Evolutionary conservation across 2,888 invertebrate genomes (phyloP), one percentile per base, ranked within the genome.

Genomic region (Lepidochrysops patricia): DNA sequence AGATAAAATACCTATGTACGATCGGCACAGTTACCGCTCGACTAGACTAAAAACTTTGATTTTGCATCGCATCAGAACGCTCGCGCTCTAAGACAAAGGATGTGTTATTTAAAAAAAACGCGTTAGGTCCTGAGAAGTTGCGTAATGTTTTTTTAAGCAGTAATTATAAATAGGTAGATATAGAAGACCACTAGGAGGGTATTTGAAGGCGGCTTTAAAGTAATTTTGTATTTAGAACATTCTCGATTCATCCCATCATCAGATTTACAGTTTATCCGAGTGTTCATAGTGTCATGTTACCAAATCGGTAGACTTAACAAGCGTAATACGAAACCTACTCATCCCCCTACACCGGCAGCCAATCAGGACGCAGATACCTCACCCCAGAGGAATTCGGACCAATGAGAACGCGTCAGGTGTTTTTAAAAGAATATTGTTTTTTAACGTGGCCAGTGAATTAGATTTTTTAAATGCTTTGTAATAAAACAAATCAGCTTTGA

Each of bases 291-390:
- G 52, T 63, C 60, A 48, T 43, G 58, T 49, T 57, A 57, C 57
- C 54, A 63, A 54, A 61, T 63, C 63, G 63, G 56, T 60, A 34
- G 57, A 43, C 57, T 60, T 61, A 63, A 63, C 59, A 60, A 63
- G 63, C 57, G 61, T 49, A 61, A 61, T 56, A 12, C 29, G 61
- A 63, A 37, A 61, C 59, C 52, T n/a, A 5, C 26, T 49, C 58
- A 61, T 60, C 61, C 63, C 65, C 66, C 63, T 63, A 59, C 29
- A 34, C 23, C 60, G 61, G 54, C 48, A 50, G 61, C 67, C 67
- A 66, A 61, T 60, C 60, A 50, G 29, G 63, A 62, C 37, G 27
- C 23, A 34, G 58, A 35, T 43, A 57, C 62, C 37, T 52, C 52
- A 52, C 52, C 52, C 52, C 52, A 27, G 7, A 13, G 13, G 4